These are phyloP conservation scores for Cosmia trapezina DNA, from an alignment of 2,888 invertebrate species.

Conservation along the genomic window DNA sequence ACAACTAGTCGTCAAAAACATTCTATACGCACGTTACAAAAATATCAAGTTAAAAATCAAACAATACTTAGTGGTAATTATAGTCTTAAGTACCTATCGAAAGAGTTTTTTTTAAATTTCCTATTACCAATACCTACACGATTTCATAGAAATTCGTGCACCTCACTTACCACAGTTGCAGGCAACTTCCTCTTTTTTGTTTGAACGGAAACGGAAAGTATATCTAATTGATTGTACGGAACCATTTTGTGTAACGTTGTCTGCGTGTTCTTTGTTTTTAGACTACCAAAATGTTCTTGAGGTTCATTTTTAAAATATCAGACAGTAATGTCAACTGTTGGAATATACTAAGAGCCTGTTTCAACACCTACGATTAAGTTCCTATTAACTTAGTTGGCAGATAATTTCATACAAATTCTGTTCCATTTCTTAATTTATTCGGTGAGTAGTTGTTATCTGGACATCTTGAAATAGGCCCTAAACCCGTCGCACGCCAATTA, in stretches of 20 bases:
- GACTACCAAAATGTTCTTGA: neutral
- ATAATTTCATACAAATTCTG: no score
- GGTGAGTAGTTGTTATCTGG: no score
- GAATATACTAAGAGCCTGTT: no score
- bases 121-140: neutral
- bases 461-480: no score
- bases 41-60: no score
- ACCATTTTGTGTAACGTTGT: slow-evolving; percentile 49
- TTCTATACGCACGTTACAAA: no score
- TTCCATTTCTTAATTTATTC: no score
- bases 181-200: slow-evolving; percentile 45
- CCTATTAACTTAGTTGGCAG: no score
- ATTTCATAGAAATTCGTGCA: slow-evolving; percentile 33
- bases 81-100: neutral
- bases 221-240: slow-evolving; percentile 53
- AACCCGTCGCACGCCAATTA: no score
- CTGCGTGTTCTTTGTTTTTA: slow-evolving; percentile 43
- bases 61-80: neutral
- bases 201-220: slow-evolving; percentile 58
- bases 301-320: neutral
- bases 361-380: no score
- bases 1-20: no score
- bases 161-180: slow-evolving; percentile 12
- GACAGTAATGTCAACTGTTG: no score
- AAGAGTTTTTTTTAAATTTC: neutral